Evolutionary conservation across 2,797 vertebrate genomes (phyloP), one percentile per base, ranked within the genome.

Genomic region (Pteropus rufus): DNA sequence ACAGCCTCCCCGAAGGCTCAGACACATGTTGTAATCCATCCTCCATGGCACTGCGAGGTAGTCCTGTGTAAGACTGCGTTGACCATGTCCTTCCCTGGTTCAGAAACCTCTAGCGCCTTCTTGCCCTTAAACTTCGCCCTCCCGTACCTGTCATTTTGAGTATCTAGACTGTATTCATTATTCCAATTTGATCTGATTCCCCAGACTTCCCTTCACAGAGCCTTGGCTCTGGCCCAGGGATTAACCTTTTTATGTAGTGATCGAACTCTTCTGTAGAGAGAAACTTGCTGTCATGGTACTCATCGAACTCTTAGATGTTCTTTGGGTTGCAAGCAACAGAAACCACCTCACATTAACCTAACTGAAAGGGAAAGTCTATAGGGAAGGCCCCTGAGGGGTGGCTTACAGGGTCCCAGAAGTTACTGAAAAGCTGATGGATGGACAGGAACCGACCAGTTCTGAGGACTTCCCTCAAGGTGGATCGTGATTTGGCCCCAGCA

Each of bases 291-390:
- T 49, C 26, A 0, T 41, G 34, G n/a, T 41, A 18, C 73, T 85
- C 79, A 12, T 3, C 60, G 91, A 62, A 19, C 24, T 88, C 75
- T 14, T 46, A 26, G 65, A 29, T 76, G 8, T 65, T 92, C 44
- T 80, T 60, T 49, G 46, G 56, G 56, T 89, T 65, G 8, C 52
- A 69, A 67, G 34, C 60, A 16, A n/a, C 58, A 10, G 65, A 89
- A 54, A 79, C 73, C 26, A n/a, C 87, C 46, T 85, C 34, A 93
- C 52, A 9, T 44, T 85, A 62, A 77, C n/a, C 21, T 21, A 79
- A 80, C 29, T 14, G 23, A 85, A 77, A 85, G 23, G 56, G 54
- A 29, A 76, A 49, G 44, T 54, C 64, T 89, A 1, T 7, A 77
- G 67, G 65, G 65, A 93, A 82, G 46, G 36, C n/a, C 60, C 60